These are phyloP conservation scores for Erebia ligea DNA, from an alignment of 2,888 invertebrate genomes.

Conservation along the genomic window DNA sequence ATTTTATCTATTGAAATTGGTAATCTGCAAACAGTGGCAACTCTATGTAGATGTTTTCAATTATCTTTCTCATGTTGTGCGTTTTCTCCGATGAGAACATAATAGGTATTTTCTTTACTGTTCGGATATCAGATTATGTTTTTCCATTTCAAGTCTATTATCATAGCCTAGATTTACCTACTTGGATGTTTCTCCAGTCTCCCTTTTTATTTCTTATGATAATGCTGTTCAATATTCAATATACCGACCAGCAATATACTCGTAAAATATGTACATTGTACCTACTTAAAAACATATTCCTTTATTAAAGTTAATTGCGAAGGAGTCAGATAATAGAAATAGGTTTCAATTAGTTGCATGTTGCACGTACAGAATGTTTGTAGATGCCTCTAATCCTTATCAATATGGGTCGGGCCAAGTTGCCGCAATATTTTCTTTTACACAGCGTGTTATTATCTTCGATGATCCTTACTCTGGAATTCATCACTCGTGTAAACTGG, in stretches of 20 bases:
- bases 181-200: too few species aligned
- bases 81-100: too few species aligned
- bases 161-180: too few species aligned
- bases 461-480: not conserved
- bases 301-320: slow-evolving; percentile 14
- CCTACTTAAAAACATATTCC: slow-evolving; percentile 20
- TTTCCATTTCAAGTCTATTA: too few species aligned
- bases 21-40: not conserved
- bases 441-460: slow-evolving; percentile 11
- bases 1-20: not conserved
- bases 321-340: slow-evolving; percentile 10
- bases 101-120: too few species aligned
- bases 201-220: too few species aligned
- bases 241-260: too few species aligned
- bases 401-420: slow-evolving; percentile 69
- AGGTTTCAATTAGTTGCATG: slow-evolving; percentile 50
- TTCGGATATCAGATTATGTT: too few species aligned
- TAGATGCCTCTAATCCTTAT: slow-evolving; percentile 65
- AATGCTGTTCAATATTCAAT: too few species aligned
- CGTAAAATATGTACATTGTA: not conserved
- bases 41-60: too few species aligned
- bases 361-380: slow-evolving; percentile 52
- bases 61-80: too few species aligned
- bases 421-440: slow-evolving; percentile 69
- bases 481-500: not conserved